A percentile compares a stretch with the other conserved stretches of the same genome.
These are phyloP conservation scores for Tetheella fluctuosa DNA, from an alignment of 2,888 invertebrate species.

Conservation along the genomic window DNA sequence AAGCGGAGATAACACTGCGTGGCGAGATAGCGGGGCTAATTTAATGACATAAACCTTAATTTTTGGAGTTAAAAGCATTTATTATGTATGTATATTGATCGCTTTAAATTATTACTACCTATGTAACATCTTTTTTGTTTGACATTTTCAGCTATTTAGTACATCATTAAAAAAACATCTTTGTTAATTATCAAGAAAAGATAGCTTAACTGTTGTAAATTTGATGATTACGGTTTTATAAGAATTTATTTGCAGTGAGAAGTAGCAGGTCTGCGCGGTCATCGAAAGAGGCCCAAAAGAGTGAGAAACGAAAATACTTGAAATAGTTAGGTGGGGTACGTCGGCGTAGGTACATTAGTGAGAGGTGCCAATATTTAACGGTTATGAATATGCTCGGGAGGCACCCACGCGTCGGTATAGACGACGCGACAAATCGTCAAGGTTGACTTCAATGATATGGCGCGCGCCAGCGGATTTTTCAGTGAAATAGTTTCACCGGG, in stretches of 20 bases:
- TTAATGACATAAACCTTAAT: no score
- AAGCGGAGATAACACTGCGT: not conserved
- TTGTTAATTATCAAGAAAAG: not conserved
- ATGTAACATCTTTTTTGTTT: no score
- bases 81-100: no score
- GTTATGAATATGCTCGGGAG: slow-evolving; percentile 70
- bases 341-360: slow-evolving; percentile 46
- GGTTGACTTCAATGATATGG: slow-evolving; percentile 79
- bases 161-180: no score
- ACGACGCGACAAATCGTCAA: slow-evolving; percentile 81
- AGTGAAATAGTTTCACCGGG: slow-evolving; percentile 80
- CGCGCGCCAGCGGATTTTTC: slow-evolving; percentile 77
- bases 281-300: slow-evolving; percentile 33
- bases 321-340: slow-evolving; percentile 30
- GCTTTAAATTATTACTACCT: no score
- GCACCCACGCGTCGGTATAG: slow-evolving; percentile 76
- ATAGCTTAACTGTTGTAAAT: not conserved
- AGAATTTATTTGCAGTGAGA: not conserved
- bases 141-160: no score
- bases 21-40: not conserved
- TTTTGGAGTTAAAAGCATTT: no score
- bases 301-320: slow-evolving; percentile 43
- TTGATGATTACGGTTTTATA: not conserved
- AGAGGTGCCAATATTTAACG: slow-evolving; percentile 74
- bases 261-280: not conserved